Evolutionary conservation across 2,888 invertebrate genomes (phyloP), one percentile per base, ranked within the genome.

Genomic region (Andrena flavipes): DNA sequence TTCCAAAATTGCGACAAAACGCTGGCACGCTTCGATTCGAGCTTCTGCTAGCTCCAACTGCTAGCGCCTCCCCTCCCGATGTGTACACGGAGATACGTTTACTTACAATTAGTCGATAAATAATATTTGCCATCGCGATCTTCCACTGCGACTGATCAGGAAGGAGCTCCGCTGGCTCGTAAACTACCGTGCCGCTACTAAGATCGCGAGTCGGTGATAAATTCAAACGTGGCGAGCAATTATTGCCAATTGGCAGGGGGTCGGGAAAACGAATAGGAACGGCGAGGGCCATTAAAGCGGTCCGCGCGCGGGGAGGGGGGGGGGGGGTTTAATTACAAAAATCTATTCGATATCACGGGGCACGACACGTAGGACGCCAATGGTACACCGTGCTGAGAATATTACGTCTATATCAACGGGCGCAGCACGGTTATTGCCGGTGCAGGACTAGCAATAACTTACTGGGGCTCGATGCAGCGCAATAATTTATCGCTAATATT

Each of bases 401-500:
- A 88, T 88, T 87, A 88, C 87, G 83, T 88, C 88, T 88, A 88
- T 88, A 88, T 88, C 88, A 83, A 78, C 82, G 79, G 26, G 68
- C 68, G 42, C 70, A 75, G 69, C 68, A 74, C 76, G 81, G 87
- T 88, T 88, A 88, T 88, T 88, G 87, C 87, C 77, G 74, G 79
- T 70, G 80, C 85, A 80, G 76, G 83, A 72, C 82, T 79, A 83
- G 87, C 87, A 80, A 88, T 88, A 88, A 88, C 81, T 88, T 88
- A 88, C 83, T 26, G 76, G 78, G 63, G 80, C 87, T 88, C 87
- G 87, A 88, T 88, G 85, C 85, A 87, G 85, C 87, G 85, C 81
- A 83, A 87, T 88, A 88, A 88, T 88, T 88, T 88, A 88, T 88
- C 88, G 88, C 85, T 88, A 88, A 88, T 88, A 88, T 88, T 88